A percentile compares a stretch with the other conserved stretches of the same genome.
Evolutionary conservation across 2,113 vertebrate species (phyloP).

Genomic region (Gobius niger): DNA sequence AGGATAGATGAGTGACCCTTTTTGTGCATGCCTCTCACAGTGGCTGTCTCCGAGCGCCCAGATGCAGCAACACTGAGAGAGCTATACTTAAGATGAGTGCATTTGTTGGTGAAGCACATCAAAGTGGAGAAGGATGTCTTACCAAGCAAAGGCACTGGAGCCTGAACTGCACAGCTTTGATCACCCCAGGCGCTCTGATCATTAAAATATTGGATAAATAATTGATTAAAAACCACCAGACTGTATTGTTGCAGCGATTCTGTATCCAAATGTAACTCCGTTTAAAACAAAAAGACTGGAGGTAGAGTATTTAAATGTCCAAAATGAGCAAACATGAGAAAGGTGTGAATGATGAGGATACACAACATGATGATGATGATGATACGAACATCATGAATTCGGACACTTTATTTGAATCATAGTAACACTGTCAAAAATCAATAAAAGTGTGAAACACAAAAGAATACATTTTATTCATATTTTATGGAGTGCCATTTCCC

Average conservation of each 20-base stretch:
- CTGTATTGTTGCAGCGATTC: constrained; percentile 75
- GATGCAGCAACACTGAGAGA: constrained; percentile 59
- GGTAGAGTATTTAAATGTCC: constrained; percentile 38
- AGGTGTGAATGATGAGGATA: too few species aligned
- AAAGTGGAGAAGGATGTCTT: constrained; percentile 74
- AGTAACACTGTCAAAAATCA: too few species aligned
- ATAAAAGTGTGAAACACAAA: too few species aligned
- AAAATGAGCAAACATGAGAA: too few species aligned
- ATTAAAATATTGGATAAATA: constrained; percentile 88
- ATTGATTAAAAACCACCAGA: constrained; percentile 83
- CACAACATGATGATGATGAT: too few species aligned
- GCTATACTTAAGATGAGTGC: constrained; percentile 73
- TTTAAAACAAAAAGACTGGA: constrained; percentile 50
- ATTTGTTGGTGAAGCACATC: constrained; percentile 79
- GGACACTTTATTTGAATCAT: too few species aligned
- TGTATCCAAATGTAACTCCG: constrained; percentile 66
- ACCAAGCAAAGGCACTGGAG: constrained; percentile 71
- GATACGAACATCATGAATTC: too few species aligned
- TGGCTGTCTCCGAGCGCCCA: constrained; percentile 61
- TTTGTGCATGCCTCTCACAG: constrained; percentile 46
- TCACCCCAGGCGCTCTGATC: constrained; percentile 80
- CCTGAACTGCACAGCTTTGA: constrained; percentile 80
- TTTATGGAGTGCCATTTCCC: too few species aligned
- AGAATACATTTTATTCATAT: too few species aligned
- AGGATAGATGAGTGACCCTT: constrained; percentile 59